Evolutionary conservation across 2,113 vertebrate species (phyloP).

Genomic region (Entomyzon cyanotis): DNA sequence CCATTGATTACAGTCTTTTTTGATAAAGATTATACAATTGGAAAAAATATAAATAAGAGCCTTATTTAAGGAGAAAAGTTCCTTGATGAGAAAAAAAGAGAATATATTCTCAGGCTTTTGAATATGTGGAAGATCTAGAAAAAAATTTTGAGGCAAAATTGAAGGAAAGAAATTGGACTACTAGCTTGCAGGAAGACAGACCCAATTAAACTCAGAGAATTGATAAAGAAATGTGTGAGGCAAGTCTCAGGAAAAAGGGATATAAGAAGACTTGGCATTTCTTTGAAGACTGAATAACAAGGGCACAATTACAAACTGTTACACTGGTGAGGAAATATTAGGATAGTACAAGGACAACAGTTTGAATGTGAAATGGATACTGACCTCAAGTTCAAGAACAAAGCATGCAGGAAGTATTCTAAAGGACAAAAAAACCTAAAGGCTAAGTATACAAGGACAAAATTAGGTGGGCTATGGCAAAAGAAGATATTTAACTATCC

Average conservation of each 20-base stretch:
- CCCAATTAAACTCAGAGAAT: background rate
- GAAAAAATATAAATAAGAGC: background rate
- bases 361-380: background rate
- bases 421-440: background rate
- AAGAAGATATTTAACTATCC: background rate
- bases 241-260: background rate
- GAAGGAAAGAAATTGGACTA: background rate
- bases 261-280: background rate
- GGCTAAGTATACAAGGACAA: background rate
- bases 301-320: background rate
- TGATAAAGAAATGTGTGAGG: background rate
- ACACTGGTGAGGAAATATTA: background rate
- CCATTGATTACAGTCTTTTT: background rate
- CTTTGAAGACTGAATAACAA: background rate
- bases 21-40: background rate
- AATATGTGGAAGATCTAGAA: background rate
- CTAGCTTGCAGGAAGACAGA: background rate
- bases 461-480: background rate
- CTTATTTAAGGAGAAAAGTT: background rate
- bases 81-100: background rate
- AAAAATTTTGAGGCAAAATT: background rate
- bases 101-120: background rate
- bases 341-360: background rate
- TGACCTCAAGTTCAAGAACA: background rate
- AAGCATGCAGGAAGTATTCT: background rate